Percentiles rank a stretch among this genome's conserved stretches.
Conservation (phyloP, 1,140 invertebrate genomes). For the Elysia chlorotica region DNA sequence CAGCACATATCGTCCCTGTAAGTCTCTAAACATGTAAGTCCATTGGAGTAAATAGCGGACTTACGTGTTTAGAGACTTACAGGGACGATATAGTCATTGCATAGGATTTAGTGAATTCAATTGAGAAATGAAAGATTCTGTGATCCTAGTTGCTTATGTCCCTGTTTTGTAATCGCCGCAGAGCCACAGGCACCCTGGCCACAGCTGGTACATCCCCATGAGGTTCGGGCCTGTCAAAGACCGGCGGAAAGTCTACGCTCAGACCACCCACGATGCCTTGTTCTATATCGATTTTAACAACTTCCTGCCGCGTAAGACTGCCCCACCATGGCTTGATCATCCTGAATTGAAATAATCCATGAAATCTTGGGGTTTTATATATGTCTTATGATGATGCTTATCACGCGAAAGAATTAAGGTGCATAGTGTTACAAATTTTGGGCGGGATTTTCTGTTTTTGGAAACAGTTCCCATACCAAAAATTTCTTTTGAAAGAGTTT, state of each 20-base stretch:
- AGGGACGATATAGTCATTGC: too few relatives aligned
- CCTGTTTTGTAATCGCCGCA: too few relatives aligned
- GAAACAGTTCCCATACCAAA: not conserved
- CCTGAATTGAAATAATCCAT: not conserved
- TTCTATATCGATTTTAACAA: conserved; percentile 57
- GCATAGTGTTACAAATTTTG: not conserved
- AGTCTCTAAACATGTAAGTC: too few relatives aligned
- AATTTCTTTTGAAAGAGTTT: not conserved
- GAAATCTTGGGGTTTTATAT: too few relatives aligned
- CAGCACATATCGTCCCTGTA: too few relatives aligned
- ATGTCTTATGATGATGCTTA: too few relatives aligned
- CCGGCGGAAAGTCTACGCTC: conserved; percentile 34
- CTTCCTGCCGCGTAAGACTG: conserved; percentile 52
- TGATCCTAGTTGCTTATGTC: too few relatives aligned
- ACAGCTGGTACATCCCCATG: conserved; percentile 49
- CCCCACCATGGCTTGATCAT: not conserved
- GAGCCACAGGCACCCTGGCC: conserved; percentile 1
- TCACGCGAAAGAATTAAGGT: too few relatives aligned
- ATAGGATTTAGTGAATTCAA: too few relatives aligned
- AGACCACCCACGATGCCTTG: conserved; percentile 38
- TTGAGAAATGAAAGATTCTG: too few relatives aligned
- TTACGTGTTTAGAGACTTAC: too few relatives aligned
- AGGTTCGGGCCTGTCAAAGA: conserved; percentile 29
- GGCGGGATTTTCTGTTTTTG: not conserved
- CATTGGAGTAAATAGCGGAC: too few relatives aligned